phyloP scores from a whole-genome alignment of 2,113 vertebrate species.

The Verasper variegatus region DNA sequence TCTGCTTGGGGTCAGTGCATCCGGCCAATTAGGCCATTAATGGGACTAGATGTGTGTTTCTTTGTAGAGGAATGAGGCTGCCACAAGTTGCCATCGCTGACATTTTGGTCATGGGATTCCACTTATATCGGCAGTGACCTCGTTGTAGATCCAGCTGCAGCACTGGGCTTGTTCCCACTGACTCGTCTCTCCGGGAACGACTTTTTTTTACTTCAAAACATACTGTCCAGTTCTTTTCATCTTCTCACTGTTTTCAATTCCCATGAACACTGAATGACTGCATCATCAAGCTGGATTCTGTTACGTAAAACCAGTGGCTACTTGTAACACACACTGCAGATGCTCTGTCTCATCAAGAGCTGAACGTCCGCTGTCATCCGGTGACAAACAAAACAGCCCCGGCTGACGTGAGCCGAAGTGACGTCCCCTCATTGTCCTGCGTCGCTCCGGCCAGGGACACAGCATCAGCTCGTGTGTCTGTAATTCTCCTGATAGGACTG shows the following conservation, averaged over 20 bases:
- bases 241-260: constrained; percentile 8
- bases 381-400: constrained; percentile 40
- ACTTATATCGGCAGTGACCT: constrained; percentile 42
- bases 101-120: constrained; percentile 33
- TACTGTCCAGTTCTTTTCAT: not conserved
- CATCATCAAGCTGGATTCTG: not conserved
- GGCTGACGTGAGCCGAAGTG: constrained; percentile 50
- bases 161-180: constrained; percentile 32
- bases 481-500: constrained; percentile 53
- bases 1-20: constrained; percentile 14
- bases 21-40: constrained; percentile 39
- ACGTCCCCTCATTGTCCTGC: constrained; percentile 30
- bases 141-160: constrained; percentile 60
- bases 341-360: not conserved
- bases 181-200: not conserved
- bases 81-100: constrained; percentile 46
- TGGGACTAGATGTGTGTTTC: constrained; percentile 46
- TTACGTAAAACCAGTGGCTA: not conserved
- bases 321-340: constrained; percentile 1
- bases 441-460: constrained; percentile 46
- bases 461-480: constrained; percentile 38
- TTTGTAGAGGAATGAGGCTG: constrained; percentile 26
- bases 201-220: constrained; percentile 20
- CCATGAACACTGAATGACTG: not conserved
- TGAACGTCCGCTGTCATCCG: constrained; percentile 51